These are phyloP conservation scores for Micoletzkya japonica DNA, from an alignment of 2,888 invertebrate genomes.

Conservation along the genomic window DNA sequence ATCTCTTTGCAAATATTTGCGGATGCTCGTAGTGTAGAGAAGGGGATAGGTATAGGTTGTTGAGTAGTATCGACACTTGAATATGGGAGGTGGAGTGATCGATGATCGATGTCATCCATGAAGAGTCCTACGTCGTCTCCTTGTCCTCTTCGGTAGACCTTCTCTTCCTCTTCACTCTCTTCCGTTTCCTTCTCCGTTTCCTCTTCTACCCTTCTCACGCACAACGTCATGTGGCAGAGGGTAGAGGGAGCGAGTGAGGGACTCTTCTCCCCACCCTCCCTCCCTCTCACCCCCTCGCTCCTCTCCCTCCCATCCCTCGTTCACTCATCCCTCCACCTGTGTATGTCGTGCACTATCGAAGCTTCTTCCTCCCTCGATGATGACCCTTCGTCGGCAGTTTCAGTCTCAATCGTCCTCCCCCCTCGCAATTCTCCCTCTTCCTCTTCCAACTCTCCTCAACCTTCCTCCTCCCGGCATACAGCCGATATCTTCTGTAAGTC, in stretches of 20 bases:
- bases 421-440: not conserved
- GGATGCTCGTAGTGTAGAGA: too few species aligned
- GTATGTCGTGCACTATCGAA: not conserved
- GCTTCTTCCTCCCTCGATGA: not conserved
- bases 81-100: too few species aligned
- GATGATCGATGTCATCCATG: too few species aligned
- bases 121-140: slow-evolving; percentile 1
- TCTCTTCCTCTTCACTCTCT: not conserved
- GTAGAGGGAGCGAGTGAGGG: not conserved
- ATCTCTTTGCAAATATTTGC: too few species aligned
- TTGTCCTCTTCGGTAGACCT: not conserved
- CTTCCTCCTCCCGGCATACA: not conserved
- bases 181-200: slow-evolving; percentile 1
- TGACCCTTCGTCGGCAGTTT: not conserved
- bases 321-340: too few species aligned
- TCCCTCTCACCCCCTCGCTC: not conserved
- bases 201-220: slow-evolving; percentile 5
- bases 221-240: slow-evolving; percentile 8
- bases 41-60: too few species aligned
- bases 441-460: not conserved
- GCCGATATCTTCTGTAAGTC: too few species aligned
- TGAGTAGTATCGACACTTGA: too few species aligned
- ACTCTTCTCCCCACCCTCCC: not conserved
- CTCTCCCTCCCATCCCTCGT: not conserved
- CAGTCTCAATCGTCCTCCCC: slow-evolving; percentile 1